These are phyloP conservation scores for Isotomurus palustris DNA, from an alignment of 2,888 invertebrate species.

Conservation along the genomic window DNA sequence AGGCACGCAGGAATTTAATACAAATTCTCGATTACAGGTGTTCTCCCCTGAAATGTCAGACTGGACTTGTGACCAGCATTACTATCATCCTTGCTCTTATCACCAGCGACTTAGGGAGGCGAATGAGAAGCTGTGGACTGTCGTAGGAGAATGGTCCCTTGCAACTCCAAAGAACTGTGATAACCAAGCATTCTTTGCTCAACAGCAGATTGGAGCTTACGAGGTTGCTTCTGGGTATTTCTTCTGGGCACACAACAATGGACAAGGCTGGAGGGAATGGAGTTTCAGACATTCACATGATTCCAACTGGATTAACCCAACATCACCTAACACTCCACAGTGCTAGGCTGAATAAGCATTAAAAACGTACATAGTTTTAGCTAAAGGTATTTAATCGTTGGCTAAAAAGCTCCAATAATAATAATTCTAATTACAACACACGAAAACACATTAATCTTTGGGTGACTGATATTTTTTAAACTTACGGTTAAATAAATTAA, in stretches of 20 bases:
- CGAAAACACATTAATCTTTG: no score
- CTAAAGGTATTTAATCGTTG: no score
- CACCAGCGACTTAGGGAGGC: conserved; percentile 12
- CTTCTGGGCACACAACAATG: conserved; percentile 27
- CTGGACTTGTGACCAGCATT: conserved; percentile 33
- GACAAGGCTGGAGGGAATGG: conserved; percentile 25
- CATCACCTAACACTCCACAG: background rate
- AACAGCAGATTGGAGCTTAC: conserved; percentile 39
- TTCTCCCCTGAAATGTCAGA: conserved; percentile 25
- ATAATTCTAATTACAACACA: no score
- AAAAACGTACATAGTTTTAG: no score
- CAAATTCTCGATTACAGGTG: conserved; percentile 14
- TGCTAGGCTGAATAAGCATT: no score
- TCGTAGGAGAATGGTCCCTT: conserved; percentile 44
- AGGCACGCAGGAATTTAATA: no score
- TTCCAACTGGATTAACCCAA: conserved; percentile 18
- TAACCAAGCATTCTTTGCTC: conserved; percentile 28
- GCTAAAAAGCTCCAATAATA: no score
- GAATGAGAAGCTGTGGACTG: conserved; percentile 37
- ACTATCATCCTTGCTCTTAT: conserved; percentile 26
- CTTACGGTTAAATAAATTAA: no score
- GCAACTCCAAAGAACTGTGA: conserved; percentile 35
- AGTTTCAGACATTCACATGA: conserved; percentile 16
- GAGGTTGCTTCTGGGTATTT: conserved; percentile 26
- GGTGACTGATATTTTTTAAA: no score